Base-by-base conservation (phyloP, 2,113 vertebrate genomes). In the Euleptes europaea region DNA sequence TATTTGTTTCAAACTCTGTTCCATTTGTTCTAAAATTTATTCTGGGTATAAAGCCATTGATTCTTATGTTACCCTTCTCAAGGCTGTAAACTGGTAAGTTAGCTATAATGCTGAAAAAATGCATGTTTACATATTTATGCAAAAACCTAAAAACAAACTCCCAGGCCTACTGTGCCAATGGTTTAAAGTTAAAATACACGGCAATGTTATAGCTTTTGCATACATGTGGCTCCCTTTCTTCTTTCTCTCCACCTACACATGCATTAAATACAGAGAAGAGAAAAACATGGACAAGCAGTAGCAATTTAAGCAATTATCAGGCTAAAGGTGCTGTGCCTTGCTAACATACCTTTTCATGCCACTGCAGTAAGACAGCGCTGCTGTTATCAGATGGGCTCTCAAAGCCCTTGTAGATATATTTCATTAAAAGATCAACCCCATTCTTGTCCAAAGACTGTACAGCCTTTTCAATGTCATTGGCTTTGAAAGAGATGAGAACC, bases 401-500 rank as follows among this genome's bases (percentile, higher is more conserved):
- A 8, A 99, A 99, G 88, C 99, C 99, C 94, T 99, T 99, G 96
- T 99, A 99, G 96, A 99, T 99, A 94, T 99, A 99, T 92, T 99
- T 99, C 98, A 99, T 99, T 67, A 99, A 96, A 87, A 99, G 97
- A 93, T 99, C 99, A 33, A 99, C 97, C 0, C 97, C 95, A 0
- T 97, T 99, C 94, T 98, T 98, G 93, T 99, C 98, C 87, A 99
- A 96, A 0, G 98, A 98, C 92, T 99, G 98, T 83, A 99, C 98
- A 0, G 96, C 98, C 88, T 99, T 99, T 95, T 99, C 99, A 0
- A 99, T 99, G 84, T 99, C 99, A 0, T 97, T 98, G 91, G 98
- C 97, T 95, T 99, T 99, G 88, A 99, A 99, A 78, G 98, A 97
- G 86, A 98, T 98, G 82, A 99, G 98, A 70, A 99, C 98, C 91